A percentile compares a stretch with the other conserved stretches of the same genome.
These are phyloP conservation scores for Cyrtorhinus lividipennis DNA, from an alignment of 1,140 invertebrate genomes.

Conservation along the genomic window DNA sequence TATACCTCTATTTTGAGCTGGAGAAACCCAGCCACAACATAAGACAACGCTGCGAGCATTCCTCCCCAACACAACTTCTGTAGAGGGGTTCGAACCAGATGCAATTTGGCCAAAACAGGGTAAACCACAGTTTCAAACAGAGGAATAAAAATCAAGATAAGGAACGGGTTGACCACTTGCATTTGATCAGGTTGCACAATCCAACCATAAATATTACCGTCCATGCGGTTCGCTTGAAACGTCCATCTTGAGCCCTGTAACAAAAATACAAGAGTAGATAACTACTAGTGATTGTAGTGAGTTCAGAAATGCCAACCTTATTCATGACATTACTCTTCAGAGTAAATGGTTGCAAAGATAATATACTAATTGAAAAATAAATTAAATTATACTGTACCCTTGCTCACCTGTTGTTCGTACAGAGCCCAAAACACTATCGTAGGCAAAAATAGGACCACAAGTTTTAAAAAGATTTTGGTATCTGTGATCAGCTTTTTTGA, in stretches of 20 bases:
- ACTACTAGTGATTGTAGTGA: not conserved
- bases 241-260: constrained; percentile 82
- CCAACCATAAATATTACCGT: constrained; percentile 55
- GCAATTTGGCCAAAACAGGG: constrained; percentile 36
- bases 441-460: constrained; percentile 65
- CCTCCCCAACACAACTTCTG: constrained; percentile 70
- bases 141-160: constrained; percentile 76
- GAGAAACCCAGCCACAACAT: constrained; percentile 72
- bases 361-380: too few species aligned
- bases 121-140: constrained; percentile 63
- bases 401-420: constrained; percentile 58
- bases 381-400: too few species aligned
- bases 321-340: constrained; percentile 1
- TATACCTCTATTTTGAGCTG: constrained; percentile 61
- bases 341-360: too few species aligned
- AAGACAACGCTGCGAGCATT: constrained; percentile 64
- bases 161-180: constrained; percentile 71
- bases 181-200: constrained; percentile 77
- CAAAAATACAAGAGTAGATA: too few species aligned
- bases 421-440: constrained; percentile 83
- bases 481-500: constrained; percentile 52
- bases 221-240: constrained; percentile 80
- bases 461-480: constrained; percentile 52
- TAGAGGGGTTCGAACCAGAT: constrained; percentile 44
- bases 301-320: constrained; percentile 3